A percentile compares a stretch with the other conserved stretches of the same genome.
phyloP scores from a whole-genome alignment of 2,113 vertebrate genomes.

The Nesogale talazaci region DNA sequence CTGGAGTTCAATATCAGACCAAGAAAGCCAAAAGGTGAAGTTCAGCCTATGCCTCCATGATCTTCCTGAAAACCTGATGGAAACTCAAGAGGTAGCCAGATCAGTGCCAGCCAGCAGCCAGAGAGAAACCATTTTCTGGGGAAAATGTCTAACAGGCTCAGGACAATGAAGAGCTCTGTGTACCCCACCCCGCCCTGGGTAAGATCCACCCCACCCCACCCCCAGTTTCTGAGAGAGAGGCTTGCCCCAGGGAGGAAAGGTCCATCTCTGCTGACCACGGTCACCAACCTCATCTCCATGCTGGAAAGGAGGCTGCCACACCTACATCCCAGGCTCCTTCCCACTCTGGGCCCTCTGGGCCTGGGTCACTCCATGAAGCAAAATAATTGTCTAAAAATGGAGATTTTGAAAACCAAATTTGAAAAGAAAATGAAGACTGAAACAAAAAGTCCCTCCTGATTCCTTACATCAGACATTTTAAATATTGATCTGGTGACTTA shows the following conservation, averaged over 20 bases:
- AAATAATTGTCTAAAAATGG: neutral
- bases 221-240: neutral
- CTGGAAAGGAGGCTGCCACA: neutral
- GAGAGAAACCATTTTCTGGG: conserved; percentile 1
- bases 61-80: conserved; percentile 30
- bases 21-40: conserved; percentile 48
- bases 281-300: neutral
- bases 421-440: no score
- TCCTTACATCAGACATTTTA: no score
- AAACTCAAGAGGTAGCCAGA: conserved; percentile 34
- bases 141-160: neutral
- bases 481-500: no score
- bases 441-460: no score
- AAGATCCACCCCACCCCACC: neutral
- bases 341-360: neutral
- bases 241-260: neutral
- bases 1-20: conserved; percentile 55
- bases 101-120: conserved; percentile 30
- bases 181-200: no score
- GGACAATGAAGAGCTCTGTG: neutral
- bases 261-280: neutral
- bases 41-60: neutral
- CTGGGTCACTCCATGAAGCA: neutral
- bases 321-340: neutral
- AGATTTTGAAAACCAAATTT: no score